phyloP scores from a whole-genome alignment of 2,797 vertebrate species.

The Platalea minor region DNA sequence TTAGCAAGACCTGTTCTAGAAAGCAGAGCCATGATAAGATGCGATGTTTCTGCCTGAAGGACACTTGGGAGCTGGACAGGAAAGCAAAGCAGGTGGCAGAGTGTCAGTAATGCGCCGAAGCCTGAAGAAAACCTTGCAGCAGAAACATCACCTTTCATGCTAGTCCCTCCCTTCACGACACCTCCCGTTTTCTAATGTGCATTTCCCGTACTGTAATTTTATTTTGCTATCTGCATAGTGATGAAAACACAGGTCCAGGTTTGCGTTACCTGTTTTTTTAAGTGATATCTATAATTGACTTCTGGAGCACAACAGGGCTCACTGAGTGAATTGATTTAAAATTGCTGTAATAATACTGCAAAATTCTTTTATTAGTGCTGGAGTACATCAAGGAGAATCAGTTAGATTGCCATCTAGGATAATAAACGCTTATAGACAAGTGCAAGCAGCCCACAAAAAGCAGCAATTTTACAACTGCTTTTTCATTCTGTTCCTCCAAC shows the following conservation, averaged over 20 bases:
- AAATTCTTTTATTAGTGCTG: slow-evolving; percentile 55
- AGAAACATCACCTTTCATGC: neutral
- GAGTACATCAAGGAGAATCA: slow-evolving; percentile 47
- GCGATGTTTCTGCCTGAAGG: neutral
- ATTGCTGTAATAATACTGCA: slow-evolving; percentile 57
- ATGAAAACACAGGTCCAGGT: neutral
- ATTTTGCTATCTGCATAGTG: neutral
- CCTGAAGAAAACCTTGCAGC: slow-evolving; percentile 15
- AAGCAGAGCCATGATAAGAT: neutral
- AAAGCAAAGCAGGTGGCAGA: slow-evolving; percentile 4
- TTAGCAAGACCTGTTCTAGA: neutral
- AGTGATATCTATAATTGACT: slow-evolving; percentile 50
- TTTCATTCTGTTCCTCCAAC: slow-evolving; percentile 1
- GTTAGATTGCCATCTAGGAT: slow-evolving; percentile 48
- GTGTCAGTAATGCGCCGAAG: neutral
- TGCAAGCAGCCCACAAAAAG: slow-evolving; percentile 24
- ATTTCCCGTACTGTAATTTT: neutral
- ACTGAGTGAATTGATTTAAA: slow-evolving; percentile 42
- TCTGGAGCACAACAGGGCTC: neutral
- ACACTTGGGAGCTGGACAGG: neutral
- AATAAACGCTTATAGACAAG: slow-evolving; percentile 54
- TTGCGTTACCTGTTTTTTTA: neutral
- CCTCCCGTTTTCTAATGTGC: neutral
- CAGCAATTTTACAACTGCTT: slow-evolving; percentile 35
- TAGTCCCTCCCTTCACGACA: neutral